Percentiles rank a stretch among this genome's conserved stretches.
These are phyloP conservation scores for Gasterosteus aculeatus DNA, from an alignment of 2,113 vertebrate genomes.

Conservation along the genomic window DNA sequence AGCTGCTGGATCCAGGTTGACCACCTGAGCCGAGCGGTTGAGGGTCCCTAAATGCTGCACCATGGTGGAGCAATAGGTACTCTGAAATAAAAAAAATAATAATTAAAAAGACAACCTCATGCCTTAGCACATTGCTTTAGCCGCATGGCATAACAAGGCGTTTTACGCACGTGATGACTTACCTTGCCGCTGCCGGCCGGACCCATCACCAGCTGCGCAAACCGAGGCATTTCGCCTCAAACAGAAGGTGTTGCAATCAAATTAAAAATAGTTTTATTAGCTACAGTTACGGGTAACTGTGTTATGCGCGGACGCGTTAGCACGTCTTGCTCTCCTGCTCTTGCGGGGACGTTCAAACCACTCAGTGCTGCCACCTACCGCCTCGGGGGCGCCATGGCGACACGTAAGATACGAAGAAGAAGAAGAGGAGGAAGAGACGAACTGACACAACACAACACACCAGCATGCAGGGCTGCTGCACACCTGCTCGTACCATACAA, in stretches of 20 bases:
- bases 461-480: background rate
- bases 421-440: background rate
- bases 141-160: slow-evolving; percentile 14
- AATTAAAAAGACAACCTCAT: slow-evolving; percentile 6
- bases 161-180: slow-evolving; percentile 15
- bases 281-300: background rate
- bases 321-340: background rate
- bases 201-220: slow-evolving; percentile 95
- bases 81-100: slow-evolving; percentile 77
- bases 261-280: background rate
- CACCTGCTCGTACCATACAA: background rate
- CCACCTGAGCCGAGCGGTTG: slow-evolving; percentile 91
- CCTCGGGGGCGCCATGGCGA: background rate
- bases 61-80: slow-evolving; percentile 95
- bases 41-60: slow-evolving; percentile 89
- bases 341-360: rapidly evolving
- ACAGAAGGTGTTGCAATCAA: background rate
- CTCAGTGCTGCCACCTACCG: slow-evolving; percentile 32
- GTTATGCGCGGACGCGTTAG: background rate
- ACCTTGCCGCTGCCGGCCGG: slow-evolving; percentile 98
- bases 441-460: background rate
- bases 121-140: slow-evolving; percentile 39
- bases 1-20: slow-evolving; percentile 95
- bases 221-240: slow-evolving; percentile 87
- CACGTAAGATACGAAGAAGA: background rate